phyloP scores from a whole-genome alignment of 2,113 vertebrate species.

The Catharus minimus region DNA sequence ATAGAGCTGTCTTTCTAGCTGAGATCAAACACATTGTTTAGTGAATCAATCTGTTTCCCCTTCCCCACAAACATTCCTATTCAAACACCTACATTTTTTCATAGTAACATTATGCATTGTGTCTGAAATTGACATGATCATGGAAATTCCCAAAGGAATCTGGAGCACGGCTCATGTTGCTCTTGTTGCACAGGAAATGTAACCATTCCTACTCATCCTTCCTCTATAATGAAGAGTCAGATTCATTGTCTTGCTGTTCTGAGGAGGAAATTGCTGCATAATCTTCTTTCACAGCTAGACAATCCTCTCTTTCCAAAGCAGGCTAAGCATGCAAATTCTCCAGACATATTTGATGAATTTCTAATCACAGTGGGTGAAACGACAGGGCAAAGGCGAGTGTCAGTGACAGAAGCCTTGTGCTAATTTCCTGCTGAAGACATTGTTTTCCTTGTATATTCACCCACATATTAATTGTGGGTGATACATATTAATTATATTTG shows the following conservation, averaged over 20 bases:
- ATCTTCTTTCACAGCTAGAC: conserved; percentile 46
- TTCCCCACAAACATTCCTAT: neutral
- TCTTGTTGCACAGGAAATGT: conserved; percentile 38
- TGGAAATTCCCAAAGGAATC: conserved; percentile 26
- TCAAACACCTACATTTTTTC: neutral
- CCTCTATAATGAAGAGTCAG: conserved; percentile 55
- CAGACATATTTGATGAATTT: conserved; percentile 30
- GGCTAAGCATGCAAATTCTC: conserved; percentile 46
- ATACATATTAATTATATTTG: neutral
- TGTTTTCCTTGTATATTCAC: neutral
- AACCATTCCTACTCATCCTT: conserved; percentile 37
- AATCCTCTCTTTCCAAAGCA: conserved; percentile 43
- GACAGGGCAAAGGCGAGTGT: neutral
- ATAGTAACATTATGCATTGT: neutral
- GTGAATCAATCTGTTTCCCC: neutral
- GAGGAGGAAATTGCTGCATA: conserved; percentile 62
- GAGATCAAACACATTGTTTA: neutral
- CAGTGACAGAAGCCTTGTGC: neutral
- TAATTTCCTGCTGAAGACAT: neutral
- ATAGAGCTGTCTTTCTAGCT: neutral
- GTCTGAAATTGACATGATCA: conserved; percentile 10
- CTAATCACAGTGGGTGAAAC: conserved; percentile 2
- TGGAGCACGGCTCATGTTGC: neutral
- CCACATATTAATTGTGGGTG: conserved; percentile 1
- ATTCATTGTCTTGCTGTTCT: conserved; percentile 45